Evolutionary conservation across 2,888 invertebrate genomes (phyloP), one percentile per base, ranked within the genome.

Genomic region (Epistrophe grossulariae): DNA sequence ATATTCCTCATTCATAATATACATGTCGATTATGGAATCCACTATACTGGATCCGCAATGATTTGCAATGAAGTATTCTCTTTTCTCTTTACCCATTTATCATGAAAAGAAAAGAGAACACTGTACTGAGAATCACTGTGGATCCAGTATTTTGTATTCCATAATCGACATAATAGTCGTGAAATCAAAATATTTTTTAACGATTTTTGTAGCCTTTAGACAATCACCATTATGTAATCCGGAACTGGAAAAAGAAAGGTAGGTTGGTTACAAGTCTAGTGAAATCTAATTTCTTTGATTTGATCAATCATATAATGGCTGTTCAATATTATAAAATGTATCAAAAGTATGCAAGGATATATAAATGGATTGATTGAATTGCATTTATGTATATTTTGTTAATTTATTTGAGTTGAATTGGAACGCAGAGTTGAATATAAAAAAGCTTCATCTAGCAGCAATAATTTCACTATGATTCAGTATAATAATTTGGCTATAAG

Each of bases 231-330:
- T 55, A 9, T 8, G 9, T 31, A 62, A 43, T 43, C 62, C 31
- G 13, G n/a, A 10, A 59, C 57, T 48, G 57, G 2, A 11, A 40
- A 24, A 35, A 38, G 1, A 1, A 19, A 13, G 13, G 31, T 19
- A 68, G n/a, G n/a, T n/a, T 24, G 3, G n/a, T 17, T 48, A n/a
- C 7, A 48, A 28, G 19, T 24, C 24, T 24, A 74, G 52, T 71
- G 15, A 80, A 80, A 80, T 57, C n/a, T 50, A 28, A 74, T 79
- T 64, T 45, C 50, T 70, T 84, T 70, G 55, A 71, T 76, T 64
- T 60, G 45, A 84, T 81, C 71, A 72, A 81, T 77, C 60, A 68
- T 74, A 35, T 5, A 60, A 19, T 62, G 13, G 43, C 11, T 48
- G 66, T 71, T 71, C 62, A 71, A 80, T 81, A 60, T 17, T 72